A percentile compares a stretch with the other conserved stretches of the same genome.
Conservation (phyloP, 2,797 vertebrate species). For the Channa striata region DNA sequence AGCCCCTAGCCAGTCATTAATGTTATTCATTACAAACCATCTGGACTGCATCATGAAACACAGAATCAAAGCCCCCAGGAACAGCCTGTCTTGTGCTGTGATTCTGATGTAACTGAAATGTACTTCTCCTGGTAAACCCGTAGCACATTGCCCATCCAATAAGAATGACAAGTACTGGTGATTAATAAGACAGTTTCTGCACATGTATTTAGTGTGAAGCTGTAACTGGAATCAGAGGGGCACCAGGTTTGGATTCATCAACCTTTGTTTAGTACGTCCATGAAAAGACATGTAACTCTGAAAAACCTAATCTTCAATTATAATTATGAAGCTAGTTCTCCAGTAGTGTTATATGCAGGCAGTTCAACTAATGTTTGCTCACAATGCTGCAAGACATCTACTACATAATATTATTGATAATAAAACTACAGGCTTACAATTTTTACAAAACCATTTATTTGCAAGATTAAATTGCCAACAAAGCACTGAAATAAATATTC, state of each 20-base stretch:
- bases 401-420: no score
- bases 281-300: slow-evolving; percentile 9
- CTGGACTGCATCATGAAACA: slow-evolving; percentile 36
- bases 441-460: background rate
- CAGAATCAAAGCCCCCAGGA: slow-evolving; percentile 40
- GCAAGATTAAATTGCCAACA: background rate
- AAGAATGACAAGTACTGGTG: background rate
- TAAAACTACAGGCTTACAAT: background rate
- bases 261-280: slow-evolving; percentile 5
- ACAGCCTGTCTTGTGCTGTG: slow-evolving; percentile 46
- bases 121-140: no score
- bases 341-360: no score
- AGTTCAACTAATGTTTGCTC: no score
- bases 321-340: slow-evolving; percentile 7
- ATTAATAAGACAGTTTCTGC: background rate
- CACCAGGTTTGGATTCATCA: slow-evolving; percentile 5
- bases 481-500: background rate
- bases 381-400: background rate
- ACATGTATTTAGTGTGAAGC: background rate
- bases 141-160: no score
- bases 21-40: slow-evolving; percentile 41
- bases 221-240: background rate
- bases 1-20: slow-evolving; percentile 8
- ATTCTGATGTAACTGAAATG: slow-evolving; percentile 6
- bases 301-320: background rate